A percentile compares a stretch with the other conserved stretches of the same genome.
These are phyloP conservation scores for Dolichopus griseipennis DNA, from an alignment of 2,888 invertebrate genomes.

Conservation along the genomic window DNA sequence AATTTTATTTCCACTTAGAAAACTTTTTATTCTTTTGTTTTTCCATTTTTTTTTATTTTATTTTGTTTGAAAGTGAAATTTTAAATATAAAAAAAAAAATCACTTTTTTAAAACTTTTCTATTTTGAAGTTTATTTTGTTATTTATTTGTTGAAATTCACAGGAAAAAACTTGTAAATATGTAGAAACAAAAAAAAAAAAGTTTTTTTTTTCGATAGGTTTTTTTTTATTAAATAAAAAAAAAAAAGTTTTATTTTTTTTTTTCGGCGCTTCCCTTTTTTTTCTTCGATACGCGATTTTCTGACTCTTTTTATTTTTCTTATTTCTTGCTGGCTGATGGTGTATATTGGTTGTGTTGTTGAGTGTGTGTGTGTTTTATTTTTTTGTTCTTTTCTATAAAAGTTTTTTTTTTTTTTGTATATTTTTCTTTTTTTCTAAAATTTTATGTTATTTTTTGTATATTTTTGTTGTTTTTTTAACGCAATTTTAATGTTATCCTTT, in stretches of 20 bases:
- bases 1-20: too few relatives aligned
- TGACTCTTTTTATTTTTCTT: background rate
- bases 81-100: background rate
- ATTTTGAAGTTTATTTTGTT: too few relatives aligned
- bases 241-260: background rate
- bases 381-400: background rate
- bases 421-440: background rate
- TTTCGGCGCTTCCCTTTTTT: slow-evolving; percentile 6
- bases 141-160: too few relatives aligned
- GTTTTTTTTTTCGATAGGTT: background rate
- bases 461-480: background rate
- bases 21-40: too few relatives aligned
- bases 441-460: background rate
- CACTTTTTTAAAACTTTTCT: too few relatives aligned
- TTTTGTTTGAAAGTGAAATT: too few relatives aligned
- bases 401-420: too few relatives aligned
- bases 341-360: too few relatives aligned
- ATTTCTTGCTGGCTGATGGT: too few relatives aligned
- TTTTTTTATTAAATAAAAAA: background rate
- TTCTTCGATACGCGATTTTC: background rate
- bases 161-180: too few relatives aligned
- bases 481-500: slow-evolving; percentile 6
- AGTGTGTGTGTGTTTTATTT: background rate
- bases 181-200: too few relatives aligned
- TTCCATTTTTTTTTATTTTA: too few relatives aligned